Base-by-base conservation (phyloP, 2,113 vertebrate genomes). In the Colaptes auratus region DNA sequence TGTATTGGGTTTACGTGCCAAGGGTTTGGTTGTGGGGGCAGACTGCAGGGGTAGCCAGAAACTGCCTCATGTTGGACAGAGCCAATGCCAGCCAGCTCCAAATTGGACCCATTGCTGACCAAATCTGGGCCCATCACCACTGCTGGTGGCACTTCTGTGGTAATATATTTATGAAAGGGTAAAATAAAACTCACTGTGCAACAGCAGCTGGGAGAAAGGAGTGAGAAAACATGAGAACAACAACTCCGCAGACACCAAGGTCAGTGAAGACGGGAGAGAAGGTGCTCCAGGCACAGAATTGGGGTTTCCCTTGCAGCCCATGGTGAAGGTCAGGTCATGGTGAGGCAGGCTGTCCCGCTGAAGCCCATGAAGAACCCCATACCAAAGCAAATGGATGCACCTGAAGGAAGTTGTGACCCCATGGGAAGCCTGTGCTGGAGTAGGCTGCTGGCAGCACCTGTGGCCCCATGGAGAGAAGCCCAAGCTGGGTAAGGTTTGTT, bases 381-480 rank as follows among this genome's bases (percentile, higher is more conserved):
- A 0, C 28, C 3, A 0, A 3, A 21, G 24, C 27, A 55, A 5
- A 8, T 4, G 3, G 18, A 36, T 67, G 36, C 17, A 13, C 25
- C 36, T 0, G 0, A 55, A 74, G 8, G 28, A 48, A 28, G 10
- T n/a, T 55, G 44, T 53, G 46, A 55, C 7, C 30, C 42, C 0
- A 0, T 15, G 5, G 14, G 11, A 6, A 35, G 19, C 25, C 48
- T 5, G 2, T 0, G 0, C 8, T 59, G 30, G 9, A 67, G 19
- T 15, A 58, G 20, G 10, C 14, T 88, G 18, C 75, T 50, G 31
- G 30, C 44, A 93, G 36, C 21, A 42, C 5, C 20, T 52, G 42
- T 20, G 20, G 15, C 8, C 33, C 12, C 21, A 13, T 2, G 21
- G 30, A 30, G 7, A 30, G 3, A 2, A 46, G 7, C 10, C 12